These are phyloP conservation scores for Ptilonorhynchus violaceus DNA, from an alignment of 2,113 vertebrate genomes.

Conservation along the genomic window DNA sequence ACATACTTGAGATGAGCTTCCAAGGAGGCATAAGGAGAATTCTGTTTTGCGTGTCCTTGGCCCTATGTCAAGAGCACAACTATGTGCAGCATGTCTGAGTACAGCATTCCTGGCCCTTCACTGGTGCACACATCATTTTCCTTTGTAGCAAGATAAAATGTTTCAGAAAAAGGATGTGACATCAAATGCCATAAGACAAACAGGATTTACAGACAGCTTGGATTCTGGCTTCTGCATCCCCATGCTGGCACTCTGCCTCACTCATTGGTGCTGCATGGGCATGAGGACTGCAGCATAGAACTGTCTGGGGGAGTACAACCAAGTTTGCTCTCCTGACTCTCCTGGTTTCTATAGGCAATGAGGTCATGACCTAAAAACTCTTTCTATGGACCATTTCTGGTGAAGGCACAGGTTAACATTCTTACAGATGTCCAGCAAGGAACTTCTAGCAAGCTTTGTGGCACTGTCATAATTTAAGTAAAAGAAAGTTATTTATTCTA, in stretches of 20 bases:
- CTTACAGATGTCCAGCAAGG: neutral
- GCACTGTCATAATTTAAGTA: neutral
- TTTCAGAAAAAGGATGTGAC: neutral
- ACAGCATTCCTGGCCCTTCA: neutral
- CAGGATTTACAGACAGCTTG: neutral
- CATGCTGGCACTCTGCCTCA: neutral
- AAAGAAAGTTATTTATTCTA: neutral
- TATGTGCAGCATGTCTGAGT: neutral
- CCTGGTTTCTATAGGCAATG: neutral
- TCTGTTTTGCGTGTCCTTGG: neutral
- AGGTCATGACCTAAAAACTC: neutral
- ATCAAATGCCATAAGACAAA: neutral
- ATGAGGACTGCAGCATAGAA: neutral
- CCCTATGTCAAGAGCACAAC: neutral
- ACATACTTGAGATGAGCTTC: neutral
- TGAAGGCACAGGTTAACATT: neutral
- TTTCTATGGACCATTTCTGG: neutral
- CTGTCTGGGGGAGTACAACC: neutral
- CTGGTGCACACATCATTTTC: rapidly evolving
- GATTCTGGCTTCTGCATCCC: neutral
- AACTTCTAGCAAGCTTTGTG: neutral
- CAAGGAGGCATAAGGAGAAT: neutral
- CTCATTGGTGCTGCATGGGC: neutral
- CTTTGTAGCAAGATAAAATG: neutral
- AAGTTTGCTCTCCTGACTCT: neutral